Base-by-base conservation (phyloP, 2,797 vertebrate genomes). In the Brachyalestes nurse region DNA sequence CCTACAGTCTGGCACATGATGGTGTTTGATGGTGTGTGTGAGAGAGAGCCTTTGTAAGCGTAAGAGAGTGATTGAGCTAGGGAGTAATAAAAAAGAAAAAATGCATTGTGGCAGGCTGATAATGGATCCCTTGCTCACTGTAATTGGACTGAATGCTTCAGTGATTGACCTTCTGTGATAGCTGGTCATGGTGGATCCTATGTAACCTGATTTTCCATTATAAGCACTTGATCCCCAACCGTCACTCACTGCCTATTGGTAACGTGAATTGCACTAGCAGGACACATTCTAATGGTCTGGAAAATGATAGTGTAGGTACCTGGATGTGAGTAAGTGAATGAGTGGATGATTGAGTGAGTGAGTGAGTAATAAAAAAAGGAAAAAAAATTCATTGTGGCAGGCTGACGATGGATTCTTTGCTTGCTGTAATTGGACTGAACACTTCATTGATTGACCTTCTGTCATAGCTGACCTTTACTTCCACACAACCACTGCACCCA, bases 61-160 rank as follows among this genome's bases (percentile, higher is more conserved):
- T 34, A 60, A 16, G 80, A 21, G 51, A 13, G 61, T 23, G 81
- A 45, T 60, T 5, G 69, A 17, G 40, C 42, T 75, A 40, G 34
- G 51, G 61, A 14, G 34, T 34, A 34, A 34, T 34, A 34, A 34
- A 34, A 34, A 34, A 34, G 40, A 64, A 55, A 76, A 60, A 55
- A 75, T 53, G 71, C 23, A 66, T 71, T 47, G 55, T 77, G 21
- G 34, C 77, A 73, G 16, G 10, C 25, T 70, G 78, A 78, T 77
- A 51, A 72, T 74, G 55, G 55, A 73, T 77, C 70, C 61, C 72
- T 72, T 42, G 53, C 70, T 69, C 75, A 69, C 81, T 69, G 64
- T 82, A 82, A 82, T 82, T 82, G 76, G 76, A 78, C 70, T 82
- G 76, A 78, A 78, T 21, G 73, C 76, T 74, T 82, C 45, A 82